These are phyloP conservation scores for Caenorhabditis drosophilae DNA, from an alignment of 2,888 invertebrate species.

Conservation along the genomic window DNA sequence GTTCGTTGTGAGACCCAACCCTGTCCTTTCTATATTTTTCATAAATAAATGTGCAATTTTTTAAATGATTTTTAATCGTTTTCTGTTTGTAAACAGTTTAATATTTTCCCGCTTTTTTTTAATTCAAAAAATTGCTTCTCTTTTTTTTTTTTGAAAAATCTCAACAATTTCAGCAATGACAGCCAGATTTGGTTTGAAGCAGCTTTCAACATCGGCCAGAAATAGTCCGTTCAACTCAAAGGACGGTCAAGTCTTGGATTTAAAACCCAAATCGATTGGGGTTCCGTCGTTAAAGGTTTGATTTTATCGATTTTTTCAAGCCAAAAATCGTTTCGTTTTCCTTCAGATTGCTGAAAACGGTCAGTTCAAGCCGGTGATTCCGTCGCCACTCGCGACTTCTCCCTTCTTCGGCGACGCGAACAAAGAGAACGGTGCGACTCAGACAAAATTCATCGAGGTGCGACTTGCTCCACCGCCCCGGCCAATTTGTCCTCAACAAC, in stretches of 20 bases:
- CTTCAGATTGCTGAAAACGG: background rate
- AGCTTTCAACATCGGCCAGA: conserved; percentile 27
- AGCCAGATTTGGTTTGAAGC: conserved; percentile 19
- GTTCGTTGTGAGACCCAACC: background rate
- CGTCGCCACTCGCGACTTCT: conserved; percentile 23
- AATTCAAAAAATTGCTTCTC: background rate
- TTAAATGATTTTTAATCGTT: background rate
- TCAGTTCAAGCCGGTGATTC: conserved; percentile 11
- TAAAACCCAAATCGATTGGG: too few relatives aligned
- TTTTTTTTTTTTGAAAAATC: background rate
- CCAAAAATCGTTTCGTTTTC: too few relatives aligned
- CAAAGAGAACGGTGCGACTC: conserved; percentile 26
- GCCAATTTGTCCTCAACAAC: background rate
- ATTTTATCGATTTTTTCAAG: background rate
- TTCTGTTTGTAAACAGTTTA: background rate
- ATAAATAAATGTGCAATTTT: background rate
- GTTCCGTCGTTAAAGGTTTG: conserved; percentile 3
- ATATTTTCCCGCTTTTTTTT: background rate
- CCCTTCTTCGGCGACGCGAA: conserved; percentile 3
- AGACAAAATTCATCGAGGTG: conserved; percentile 14
- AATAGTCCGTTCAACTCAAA: conserved; percentile 22
- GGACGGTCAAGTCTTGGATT: conserved; percentile 7
- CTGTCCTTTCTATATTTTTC: background rate
- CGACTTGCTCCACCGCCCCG: background rate
- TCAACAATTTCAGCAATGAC: background rate